Conservation (phyloP, 1,140 invertebrate genomes). For the Magallana angulata region DNA sequence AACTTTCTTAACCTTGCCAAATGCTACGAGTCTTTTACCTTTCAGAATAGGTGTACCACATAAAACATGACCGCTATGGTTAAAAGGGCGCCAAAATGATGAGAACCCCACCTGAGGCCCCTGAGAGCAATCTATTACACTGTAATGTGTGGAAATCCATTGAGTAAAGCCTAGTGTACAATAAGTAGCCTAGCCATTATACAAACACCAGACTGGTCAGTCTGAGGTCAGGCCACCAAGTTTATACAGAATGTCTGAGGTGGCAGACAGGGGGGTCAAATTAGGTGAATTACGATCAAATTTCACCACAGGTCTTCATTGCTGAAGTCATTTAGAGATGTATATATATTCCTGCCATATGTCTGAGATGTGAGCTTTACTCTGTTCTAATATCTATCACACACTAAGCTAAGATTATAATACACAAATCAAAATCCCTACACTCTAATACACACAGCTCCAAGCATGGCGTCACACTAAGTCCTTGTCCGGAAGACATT, state of each 20-base stretch:
- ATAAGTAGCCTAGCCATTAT: constrained; percentile 35
- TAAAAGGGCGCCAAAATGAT: constrained; percentile 35
- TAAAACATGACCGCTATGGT: background rate
- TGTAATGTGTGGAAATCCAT: constrained; percentile 37
- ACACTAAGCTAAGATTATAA: background rate
- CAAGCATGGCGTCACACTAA: background rate
- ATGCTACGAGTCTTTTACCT: constrained; percentile 1
- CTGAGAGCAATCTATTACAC: constrained; percentile 18
- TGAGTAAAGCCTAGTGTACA: constrained; percentile 35
- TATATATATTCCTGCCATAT: background rate
- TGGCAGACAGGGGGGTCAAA: constrained; percentile 23
- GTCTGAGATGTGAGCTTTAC: background rate
- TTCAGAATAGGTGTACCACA: background rate
- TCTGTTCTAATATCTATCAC: constrained; percentile 21
- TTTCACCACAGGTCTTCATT: background rate
- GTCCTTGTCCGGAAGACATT: background rate
- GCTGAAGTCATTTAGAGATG: background rate
- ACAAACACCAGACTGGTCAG: constrained; percentile 36
- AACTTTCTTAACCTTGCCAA: background rate
- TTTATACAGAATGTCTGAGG: constrained; percentile 29
- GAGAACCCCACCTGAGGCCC: background rate
- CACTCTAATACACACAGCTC: background rate
- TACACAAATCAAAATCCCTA: background rate
- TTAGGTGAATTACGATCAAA: constrained; percentile 31
- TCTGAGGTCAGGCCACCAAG: constrained; percentile 13